Percentiles rank a stretch among this genome's conserved stretches.
Evolutionary conservation across 2,888 invertebrate genomes (phyloP).

Genomic region (Andrena flavipes): DNA sequence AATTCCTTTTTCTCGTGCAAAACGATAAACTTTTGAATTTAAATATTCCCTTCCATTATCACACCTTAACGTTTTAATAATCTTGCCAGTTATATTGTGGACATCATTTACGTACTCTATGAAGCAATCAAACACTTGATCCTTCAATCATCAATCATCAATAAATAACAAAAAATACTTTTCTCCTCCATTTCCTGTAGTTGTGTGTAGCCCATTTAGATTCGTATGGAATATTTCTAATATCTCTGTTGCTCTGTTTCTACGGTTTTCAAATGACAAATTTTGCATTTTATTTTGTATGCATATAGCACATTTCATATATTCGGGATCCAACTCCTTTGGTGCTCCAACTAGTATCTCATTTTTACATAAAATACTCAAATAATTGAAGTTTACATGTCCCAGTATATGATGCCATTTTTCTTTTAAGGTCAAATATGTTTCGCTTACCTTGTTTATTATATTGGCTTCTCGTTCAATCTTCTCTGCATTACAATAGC

Average conservation of each 20-base stretch:
- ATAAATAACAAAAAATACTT: conserved; percentile 5
- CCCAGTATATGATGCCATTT: conserved; percentile 67
- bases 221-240: conserved; percentile 6
- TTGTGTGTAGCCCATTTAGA: conserved; percentile 16
- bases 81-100: conserved; percentile 3
- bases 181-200: not conserved
- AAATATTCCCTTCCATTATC: conserved; percentile 13
- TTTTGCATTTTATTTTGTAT: conserved; percentile 54
- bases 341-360: conserved; percentile 57
- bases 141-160: not conserved
- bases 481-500: not conserved
- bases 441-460: not conserved
- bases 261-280: not conserved
- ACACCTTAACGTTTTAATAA: conserved; percentile 8
- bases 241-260: not conserved
- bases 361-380: not conserved
- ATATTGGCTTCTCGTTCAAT: not conserved
- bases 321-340: conserved; percentile 52
- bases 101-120: conserved; percentile 4
- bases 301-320: conserved; percentile 60
- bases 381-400: too few species aligned
- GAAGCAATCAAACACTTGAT: not conserved
- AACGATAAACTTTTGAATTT: not conserved
- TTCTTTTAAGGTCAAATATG: conserved; percentile 56
- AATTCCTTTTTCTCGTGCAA: conserved; percentile 6